phyloP scores from a whole-genome alignment of 2,888 invertebrate species.

The Epinotia bilunana region DNA sequence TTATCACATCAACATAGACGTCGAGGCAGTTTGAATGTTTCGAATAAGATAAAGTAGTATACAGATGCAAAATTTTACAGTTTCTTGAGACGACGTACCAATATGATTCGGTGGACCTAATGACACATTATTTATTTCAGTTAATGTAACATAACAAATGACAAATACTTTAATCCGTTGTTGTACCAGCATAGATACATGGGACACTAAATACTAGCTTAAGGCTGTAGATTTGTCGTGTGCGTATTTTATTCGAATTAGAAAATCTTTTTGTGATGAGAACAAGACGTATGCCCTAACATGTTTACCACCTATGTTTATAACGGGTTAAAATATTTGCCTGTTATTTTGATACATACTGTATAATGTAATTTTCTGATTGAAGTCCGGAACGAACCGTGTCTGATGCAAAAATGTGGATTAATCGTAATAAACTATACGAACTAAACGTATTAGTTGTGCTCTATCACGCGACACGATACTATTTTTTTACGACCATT shows the following conservation, averaged over 20 bases:
- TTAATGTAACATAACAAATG: not conserved
- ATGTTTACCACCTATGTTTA: no score
- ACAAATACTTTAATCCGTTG: not conserved
- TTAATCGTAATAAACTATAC: not conserved
- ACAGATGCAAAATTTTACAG: not conserved
- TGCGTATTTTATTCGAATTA: no score
- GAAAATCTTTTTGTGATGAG: not conserved
- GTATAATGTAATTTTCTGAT: no score
- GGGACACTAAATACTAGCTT: not conserved
- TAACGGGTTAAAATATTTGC: no score
- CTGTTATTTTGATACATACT: no score
- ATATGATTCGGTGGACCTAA: not conserved
- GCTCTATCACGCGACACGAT: constrained; percentile 30
- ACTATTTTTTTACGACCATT: constrained; percentile 22
- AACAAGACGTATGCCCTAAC: not conserved
- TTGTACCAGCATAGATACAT: not conserved
- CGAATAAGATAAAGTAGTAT: not conserved
- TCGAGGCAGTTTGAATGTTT: no score
- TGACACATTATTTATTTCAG: not conserved
- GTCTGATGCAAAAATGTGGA: not conserved
- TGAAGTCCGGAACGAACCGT: not conserved
- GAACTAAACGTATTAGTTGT: constrained; percentile 9
- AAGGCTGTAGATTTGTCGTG: no score
- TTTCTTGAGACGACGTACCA: not conserved
- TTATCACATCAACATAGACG: no score